Evolutionary conservation across 53 echinoderm and acorn worm species (phyloP), one percentile per base, ranked within the genome.

Genomic region (Stichopus horrens): DNA sequence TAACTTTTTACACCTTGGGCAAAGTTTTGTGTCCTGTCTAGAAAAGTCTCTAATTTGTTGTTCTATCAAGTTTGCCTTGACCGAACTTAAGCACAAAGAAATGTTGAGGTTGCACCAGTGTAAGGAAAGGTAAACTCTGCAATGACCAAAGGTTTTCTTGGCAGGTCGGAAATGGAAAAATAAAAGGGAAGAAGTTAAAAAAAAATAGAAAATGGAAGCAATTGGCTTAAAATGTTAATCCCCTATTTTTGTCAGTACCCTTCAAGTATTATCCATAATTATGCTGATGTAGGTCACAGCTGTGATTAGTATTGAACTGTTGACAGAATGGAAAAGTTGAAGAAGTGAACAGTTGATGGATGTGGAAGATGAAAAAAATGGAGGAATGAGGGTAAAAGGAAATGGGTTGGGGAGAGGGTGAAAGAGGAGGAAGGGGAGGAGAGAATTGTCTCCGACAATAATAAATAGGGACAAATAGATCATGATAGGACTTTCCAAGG

Each of bases 11-110:
- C 56, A 56, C 81, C 81, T 57, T 20, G 20, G 81, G 21, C 55
- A 55, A 79, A 79, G 52, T 53, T 10, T n/a, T 55, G 56, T 5
- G 9, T 81, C 22, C 57, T 58, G 23, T 57, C 18, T 81, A 7
- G 10, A 58, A 81, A 81, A 57, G 81, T 21, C 81, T 56, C 81
- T 56, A 81, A 81, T 58, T 56, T 81, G 81, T 81, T 58, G 58
- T 81, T 81, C 57, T 58, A 57, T 9, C 4, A 81, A 81, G n/a
- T 56, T 81, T 21, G 23, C 81, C 81, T 81, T 81, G 81, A 81
- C 81, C 81, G 22, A 7, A 18, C 19, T 71, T 71, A 5, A 16
- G 16, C 63, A 63, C 7, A 71, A 18, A 71, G 71, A 71, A 71
- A 71, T 71, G 13, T 71, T 71, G 14, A 18, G 19, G 71, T 20